Conservation (phyloP, 1,140 invertebrate species). For the Episyrphus balteatus region DNA sequence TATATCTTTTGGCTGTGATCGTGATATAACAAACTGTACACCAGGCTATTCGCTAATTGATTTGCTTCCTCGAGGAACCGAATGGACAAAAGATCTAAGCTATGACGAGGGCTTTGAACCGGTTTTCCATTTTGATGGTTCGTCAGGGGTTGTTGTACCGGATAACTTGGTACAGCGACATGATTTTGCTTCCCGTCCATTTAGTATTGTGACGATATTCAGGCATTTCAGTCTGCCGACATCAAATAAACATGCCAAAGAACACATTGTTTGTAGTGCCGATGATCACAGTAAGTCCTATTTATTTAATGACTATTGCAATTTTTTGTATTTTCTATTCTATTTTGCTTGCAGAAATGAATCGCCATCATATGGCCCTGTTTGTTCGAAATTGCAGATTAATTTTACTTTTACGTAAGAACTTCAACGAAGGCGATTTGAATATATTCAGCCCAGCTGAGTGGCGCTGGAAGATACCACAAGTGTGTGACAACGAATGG, state of each 20-base stretch:
- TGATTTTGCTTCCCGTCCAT: constrained; percentile 43
- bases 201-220: constrained; percentile 87
- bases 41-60: constrained; percentile 46
- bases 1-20: constrained; percentile 36
- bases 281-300: constrained; percentile 83
- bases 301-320: constrained; percentile 1
- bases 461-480: constrained; percentile 87
- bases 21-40: constrained; percentile 39
- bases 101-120: constrained; percentile 87
- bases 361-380: constrained; percentile 93
- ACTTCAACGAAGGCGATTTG: constrained; percentile 83
- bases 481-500: constrained; percentile 96
- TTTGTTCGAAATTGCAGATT: constrained; percentile 94
- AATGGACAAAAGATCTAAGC: constrained; percentile 79
- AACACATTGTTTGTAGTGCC: constrained; percentile 89
- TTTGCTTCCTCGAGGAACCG: constrained; percentile 68
- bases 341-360: constrained; percentile 68
- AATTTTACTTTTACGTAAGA: constrained; percentile 81
- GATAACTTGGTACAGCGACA: constrained; percentile 46
- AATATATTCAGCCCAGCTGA: constrained; percentile 96
- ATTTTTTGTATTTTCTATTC: not conserved
- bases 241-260: constrained; percentile 78
- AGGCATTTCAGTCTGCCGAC: constrained; percentile 30
- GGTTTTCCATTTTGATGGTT: constrained; percentile 91
- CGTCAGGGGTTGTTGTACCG: constrained; percentile 75